Evolutionary conservation across 2,888 invertebrate species (phyloP).

Genomic region (Brachycybe producta): DNA sequence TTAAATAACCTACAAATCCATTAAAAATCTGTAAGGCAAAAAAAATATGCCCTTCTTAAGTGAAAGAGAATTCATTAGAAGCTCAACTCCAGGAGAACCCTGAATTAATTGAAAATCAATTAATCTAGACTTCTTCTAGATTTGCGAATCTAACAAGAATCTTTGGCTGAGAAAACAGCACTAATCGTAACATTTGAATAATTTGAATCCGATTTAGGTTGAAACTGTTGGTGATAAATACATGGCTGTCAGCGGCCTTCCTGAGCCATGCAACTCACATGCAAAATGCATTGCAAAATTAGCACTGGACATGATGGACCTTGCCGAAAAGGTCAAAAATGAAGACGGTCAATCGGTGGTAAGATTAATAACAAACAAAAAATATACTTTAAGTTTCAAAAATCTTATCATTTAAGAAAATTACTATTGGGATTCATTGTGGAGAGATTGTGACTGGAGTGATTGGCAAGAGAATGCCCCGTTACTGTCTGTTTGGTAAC

Average conservation of each 20-base stretch:
- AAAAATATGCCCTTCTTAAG: too few relatives aligned
- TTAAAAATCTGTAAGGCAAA: too few relatives aligned
- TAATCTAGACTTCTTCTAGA: too few relatives aligned
- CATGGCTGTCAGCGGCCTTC: conserved; percentile 92
- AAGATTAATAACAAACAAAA: conserved; percentile 30
- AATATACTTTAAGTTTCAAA: conserved; percentile 2
- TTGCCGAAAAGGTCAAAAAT: conserved; percentile 70
- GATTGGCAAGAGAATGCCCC: conserved; percentile 85
- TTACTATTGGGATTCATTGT: conserved; percentile 86
- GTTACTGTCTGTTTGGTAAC: conserved; percentile 85
- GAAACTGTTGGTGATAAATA: conserved; percentile 97
- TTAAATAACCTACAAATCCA: too few relatives aligned
- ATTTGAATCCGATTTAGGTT: conserved; percentile 60
- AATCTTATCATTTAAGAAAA: too few relatives aligned
- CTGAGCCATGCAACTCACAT: conserved; percentile 78
- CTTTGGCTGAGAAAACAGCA: background rate
- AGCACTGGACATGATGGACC: conserved; percentile 91
- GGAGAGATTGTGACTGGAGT: conserved; percentile 91
- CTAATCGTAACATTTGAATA: too few relatives aligned
- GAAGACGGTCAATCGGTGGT: conserved; percentile 76
- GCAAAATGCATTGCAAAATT: conserved; percentile 79
- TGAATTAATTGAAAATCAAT: too few relatives aligned
- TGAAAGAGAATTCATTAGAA: too few relatives aligned
- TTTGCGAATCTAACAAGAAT: too few relatives aligned
- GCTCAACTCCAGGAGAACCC: too few relatives aligned